Percentiles rank a stretch among this genome's conserved stretches.
Evolutionary conservation across 2,113 vertebrate genomes (phyloP).

Genomic region (Papio anubis): DNA sequence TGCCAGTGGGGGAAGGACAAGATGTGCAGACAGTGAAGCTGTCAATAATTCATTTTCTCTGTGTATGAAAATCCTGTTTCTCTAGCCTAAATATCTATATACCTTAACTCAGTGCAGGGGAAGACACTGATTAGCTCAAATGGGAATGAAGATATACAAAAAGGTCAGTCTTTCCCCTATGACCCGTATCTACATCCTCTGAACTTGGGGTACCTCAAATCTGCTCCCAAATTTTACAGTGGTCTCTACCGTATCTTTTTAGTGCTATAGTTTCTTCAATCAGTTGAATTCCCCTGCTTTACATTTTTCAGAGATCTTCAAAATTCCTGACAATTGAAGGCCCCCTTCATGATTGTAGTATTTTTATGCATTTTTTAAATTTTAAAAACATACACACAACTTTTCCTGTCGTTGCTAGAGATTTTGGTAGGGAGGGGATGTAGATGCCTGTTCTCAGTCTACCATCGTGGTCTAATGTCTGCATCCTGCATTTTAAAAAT

Average conservation of each 20-base stretch:
- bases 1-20: neutral
- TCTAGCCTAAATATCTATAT: neutral
- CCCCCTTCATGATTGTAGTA: neutral
- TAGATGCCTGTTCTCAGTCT: neutral
- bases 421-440: neutral
- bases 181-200: neutral
- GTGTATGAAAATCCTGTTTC: neutral
- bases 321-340: neutral
- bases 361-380: neutral
- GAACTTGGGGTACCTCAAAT: neutral
- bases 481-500: neutral
- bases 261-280: neutral
- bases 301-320: slow-evolving; percentile 27
- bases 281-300: neutral
- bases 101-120: neutral
- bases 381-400: neutral
- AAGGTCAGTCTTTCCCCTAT: neutral
- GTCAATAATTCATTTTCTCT: neutral
- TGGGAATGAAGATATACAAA: neutral
- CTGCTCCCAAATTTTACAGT: slow-evolving; percentile 20
- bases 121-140: neutral
- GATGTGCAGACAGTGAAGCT: neutral
- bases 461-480: neutral
- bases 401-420: slow-evolving; percentile 27
- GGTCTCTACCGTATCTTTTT: neutral